Percentiles rank a stretch among this genome's conserved stretches.
These are phyloP conservation scores for Eristalinus sepulchralis DNA, from an alignment of 2,888 invertebrate species.

Conservation along the genomic window DNA sequence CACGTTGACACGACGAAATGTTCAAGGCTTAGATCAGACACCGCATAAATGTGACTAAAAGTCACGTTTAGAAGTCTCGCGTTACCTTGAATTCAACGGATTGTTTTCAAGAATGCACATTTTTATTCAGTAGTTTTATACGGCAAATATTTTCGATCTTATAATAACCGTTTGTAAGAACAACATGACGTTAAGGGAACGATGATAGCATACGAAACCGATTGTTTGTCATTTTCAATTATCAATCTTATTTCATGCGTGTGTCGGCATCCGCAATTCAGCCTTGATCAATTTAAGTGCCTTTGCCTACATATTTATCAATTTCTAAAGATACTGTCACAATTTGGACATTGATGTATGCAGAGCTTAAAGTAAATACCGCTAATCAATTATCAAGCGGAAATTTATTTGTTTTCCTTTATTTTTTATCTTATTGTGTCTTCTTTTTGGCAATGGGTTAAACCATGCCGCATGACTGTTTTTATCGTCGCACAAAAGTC, in stretches of 20 bases:
- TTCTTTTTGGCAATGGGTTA: conserved; percentile 13
- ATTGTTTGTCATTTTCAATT: conserved; percentile 6
- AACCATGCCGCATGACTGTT: conserved; percentile 9
- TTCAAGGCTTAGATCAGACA: not conserved
- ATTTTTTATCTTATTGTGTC: conserved; percentile 1
- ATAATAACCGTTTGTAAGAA: conserved; percentile 12
- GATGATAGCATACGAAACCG: not conserved
- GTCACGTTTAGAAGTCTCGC: conserved; percentile 27
- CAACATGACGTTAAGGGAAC: not conserved
- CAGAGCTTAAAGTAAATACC: conserved; percentile 18
- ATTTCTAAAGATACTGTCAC: conserved; percentile 22
- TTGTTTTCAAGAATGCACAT: conserved; percentile 1
- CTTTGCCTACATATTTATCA: conserved; percentile 19
- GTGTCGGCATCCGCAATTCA: not conserved
- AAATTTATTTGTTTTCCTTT: not conserved
- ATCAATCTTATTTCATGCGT: conserved; percentile 1
- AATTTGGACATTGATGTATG: conserved; percentile 32
- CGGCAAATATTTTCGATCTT: conserved; percentile 23
- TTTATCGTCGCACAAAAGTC: conserved; percentile 8
- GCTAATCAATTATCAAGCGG: conserved; percentile 17
- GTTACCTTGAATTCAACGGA: conserved; percentile 6
- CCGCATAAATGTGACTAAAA: not conserved
- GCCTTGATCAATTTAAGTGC: conserved; percentile 17
- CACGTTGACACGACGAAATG: not conserved
- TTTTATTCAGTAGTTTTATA: conserved; percentile 3